Percentiles rank a stretch among this genome's conserved stretches.
Evolutionary conservation across 2,797 vertebrate genomes (phyloP).

Genomic region (Lophius americanus): DNA sequence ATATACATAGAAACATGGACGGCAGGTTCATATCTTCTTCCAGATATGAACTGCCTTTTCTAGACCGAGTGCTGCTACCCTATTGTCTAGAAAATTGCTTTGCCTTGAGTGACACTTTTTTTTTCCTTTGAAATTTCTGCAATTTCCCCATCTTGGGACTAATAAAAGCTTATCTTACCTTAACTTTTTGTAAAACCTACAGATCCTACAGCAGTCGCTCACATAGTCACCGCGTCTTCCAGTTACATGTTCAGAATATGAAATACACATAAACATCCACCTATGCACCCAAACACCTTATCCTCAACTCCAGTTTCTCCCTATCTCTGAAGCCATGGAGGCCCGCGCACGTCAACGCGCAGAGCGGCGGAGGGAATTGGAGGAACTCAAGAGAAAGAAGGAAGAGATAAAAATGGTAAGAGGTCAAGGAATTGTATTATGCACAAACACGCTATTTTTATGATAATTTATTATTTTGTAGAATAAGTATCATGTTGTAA

Average conservation of each 20-base stretch:
- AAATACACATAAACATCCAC: conserved; percentile 13
- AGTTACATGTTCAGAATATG: conserved; percentile 25
- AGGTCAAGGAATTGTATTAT: conserved; percentile 22
- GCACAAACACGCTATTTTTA: background rate
- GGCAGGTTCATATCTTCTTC: conserved; percentile 3
- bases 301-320: conserved; percentile 12
- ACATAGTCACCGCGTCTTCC: background rate
- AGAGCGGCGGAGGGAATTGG: conserved; percentile 84
- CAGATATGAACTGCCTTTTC: background rate
- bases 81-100: conserved; percentile 35
- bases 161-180: no score
- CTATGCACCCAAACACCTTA: conserved; percentile 2
- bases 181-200: background rate
- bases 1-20: background rate
- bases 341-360: conserved; percentile 86
- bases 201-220: background rate
- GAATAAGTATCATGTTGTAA: background rate
- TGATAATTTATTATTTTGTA: no score
- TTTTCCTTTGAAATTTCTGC: background rate
- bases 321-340: conserved; percentile 88
- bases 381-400: conserved; percentile 86
- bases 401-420: conserved; percentile 92
- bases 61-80: background rate
- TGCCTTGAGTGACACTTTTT: conserved; percentile 3
- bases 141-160: no score